Evolutionary conservation across 2,888 invertebrate species (phyloP).

Genomic region (Heliconius cydno): DNA sequence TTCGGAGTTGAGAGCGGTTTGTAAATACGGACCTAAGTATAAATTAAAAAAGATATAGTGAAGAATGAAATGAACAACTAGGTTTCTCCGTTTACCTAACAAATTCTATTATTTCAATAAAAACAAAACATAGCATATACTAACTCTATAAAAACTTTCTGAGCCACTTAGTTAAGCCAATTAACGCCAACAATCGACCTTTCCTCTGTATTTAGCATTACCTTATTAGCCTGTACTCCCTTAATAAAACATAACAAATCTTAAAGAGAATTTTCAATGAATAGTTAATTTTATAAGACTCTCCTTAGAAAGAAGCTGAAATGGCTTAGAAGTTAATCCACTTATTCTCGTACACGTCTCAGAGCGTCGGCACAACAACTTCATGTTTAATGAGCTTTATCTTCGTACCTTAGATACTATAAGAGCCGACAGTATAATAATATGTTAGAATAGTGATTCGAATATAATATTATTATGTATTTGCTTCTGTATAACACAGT

Average conservation of each 20-base stretch:
- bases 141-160: background rate
- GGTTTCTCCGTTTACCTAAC: too few species aligned
- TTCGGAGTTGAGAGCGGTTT: too few species aligned
- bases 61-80: too few species aligned
- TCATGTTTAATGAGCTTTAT: slow-evolving; percentile 69
- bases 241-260: slow-evolving; percentile 3
- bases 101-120: background rate
- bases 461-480: background rate
- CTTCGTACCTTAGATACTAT: slow-evolving; percentile 39
- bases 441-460: background rate
- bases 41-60: too few species aligned
- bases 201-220: slow-evolving; percentile 12
- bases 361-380: slow-evolving; percentile 62
- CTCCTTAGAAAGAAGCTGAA: slow-evolving; percentile 49
- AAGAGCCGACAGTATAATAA: slow-evolving; percentile 21
- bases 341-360: slow-evolving; percentile 67
- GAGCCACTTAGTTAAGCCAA: slow-evolving; percentile 1
- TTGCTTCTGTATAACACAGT: background rate
- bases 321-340: slow-evolving; percentile 68
- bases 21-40: too few species aligned
- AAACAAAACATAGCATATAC: background rate
- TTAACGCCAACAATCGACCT: slow-evolving; percentile 11
- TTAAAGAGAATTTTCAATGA: slow-evolving; percentile 36
- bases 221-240: background rate
- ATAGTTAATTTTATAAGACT: slow-evolving; percentile 45